phyloP scores from a whole-genome alignment of 2,888 invertebrate genomes.

The Peribatodes rhomboidaria region DNA sequence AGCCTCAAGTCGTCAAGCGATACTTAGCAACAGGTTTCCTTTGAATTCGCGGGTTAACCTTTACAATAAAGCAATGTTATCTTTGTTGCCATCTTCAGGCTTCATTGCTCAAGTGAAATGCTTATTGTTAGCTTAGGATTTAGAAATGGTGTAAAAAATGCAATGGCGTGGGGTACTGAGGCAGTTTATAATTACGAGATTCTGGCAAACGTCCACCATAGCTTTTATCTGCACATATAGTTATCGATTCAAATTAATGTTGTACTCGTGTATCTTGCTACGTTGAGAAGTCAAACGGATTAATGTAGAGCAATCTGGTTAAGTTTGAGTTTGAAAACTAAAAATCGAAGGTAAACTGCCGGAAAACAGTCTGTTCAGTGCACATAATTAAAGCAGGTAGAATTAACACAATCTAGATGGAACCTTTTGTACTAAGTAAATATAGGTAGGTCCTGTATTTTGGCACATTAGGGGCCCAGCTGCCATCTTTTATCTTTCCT shows the following conservation, averaged over 20 bases:
- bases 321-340: no score
- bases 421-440: background rate
- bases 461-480: conserved; percentile 24
- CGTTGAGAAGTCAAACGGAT: no score
- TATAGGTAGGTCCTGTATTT: conserved; percentile 2
- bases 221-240: no score
- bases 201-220: background rate
- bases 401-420: background rate
- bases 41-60: conserved; percentile 22
- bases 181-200: background rate
- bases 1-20: conserved; percentile 19
- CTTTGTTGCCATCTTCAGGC: conserved; percentile 14
- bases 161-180: background rate
- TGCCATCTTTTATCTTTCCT: conserved; percentile 31
- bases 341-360: no score
- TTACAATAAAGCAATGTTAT: conserved; percentile 22
- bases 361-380: no score
- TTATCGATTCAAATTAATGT: no score
- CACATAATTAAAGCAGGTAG: no score
- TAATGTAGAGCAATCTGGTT: no score
- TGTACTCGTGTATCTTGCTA: no score
- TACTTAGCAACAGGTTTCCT: conserved; percentile 32
- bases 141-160: conserved; percentile 1
- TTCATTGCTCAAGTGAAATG: conserved; percentile 16
- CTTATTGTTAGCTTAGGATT: conserved; percentile 8